These are phyloP conservation scores for Tretioscincus oriximinensis DNA, from an alignment of 2,113 vertebrate species.

Conservation along the genomic window DNA sequence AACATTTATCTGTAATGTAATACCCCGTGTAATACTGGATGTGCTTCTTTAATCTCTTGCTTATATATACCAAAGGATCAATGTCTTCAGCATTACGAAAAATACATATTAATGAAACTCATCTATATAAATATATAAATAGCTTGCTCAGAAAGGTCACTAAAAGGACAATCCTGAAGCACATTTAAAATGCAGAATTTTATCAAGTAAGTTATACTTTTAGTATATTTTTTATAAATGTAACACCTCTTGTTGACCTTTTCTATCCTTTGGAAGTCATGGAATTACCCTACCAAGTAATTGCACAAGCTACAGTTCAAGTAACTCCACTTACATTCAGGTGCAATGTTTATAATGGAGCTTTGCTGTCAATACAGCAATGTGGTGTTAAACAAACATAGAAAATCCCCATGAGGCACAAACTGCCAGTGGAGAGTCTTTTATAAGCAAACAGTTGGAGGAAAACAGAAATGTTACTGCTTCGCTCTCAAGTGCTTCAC, in stretches of 20 bases:
- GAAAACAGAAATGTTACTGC: slow-evolving; percentile 27
- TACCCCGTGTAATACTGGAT: neutral
- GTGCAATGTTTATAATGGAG: slow-evolving; percentile 27
- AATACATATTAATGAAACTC: neutral
- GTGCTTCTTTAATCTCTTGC: neutral
- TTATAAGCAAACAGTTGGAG: slow-evolving; percentile 28
- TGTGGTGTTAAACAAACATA: slow-evolving; percentile 34
- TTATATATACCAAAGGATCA: neutral
- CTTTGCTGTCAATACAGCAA: slow-evolving; percentile 23
- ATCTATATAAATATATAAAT: neutral
- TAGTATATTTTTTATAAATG: neutral
- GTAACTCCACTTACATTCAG: slow-evolving; percentile 21
- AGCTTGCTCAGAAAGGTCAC: neutral
- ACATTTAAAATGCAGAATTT: neutral
- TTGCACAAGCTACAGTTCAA: slow-evolving; percentile 24
- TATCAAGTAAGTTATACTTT: neutral
- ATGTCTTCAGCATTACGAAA: neutral
- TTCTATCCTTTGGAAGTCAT: neutral
- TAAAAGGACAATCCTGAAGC: neutral
- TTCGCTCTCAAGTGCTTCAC: slow-evolving; percentile 22
- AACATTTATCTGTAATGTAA: neutral
- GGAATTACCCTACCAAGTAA: slow-evolving; percentile 14
- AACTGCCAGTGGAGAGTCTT: slow-evolving; percentile 34
- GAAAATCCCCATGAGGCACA: slow-evolving; percentile 28
- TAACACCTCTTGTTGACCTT: neutral